phyloP scores from a whole-genome alignment of 2,797 vertebrate species.

The Poecilia wingei region DNA sequence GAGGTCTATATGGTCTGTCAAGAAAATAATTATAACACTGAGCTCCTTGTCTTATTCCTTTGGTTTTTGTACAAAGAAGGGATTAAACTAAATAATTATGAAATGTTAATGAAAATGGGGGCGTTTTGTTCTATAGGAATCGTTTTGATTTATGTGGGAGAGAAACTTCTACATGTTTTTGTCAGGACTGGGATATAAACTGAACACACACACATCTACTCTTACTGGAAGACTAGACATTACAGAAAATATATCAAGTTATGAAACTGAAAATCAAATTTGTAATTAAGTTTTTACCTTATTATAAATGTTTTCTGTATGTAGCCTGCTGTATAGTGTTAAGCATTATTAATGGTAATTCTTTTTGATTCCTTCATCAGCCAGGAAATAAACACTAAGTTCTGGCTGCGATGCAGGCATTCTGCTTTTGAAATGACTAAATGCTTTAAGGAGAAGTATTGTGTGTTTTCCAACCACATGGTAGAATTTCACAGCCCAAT shows the following conservation, averaged over 20 bases:
- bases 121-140: not conserved
- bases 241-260: not conserved
- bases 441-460: not conserved
- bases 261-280: not conserved
- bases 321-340: too few species aligned
- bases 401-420: not conserved
- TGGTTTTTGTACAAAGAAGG: not conserved
- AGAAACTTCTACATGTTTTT: not conserved
- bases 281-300: not conserved
- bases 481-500: too few species aligned
- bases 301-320: too few species aligned
- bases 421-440: not conserved
- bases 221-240: not conserved
- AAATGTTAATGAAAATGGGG: conserved; percentile 5
- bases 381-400: not conserved
- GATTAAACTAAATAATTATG: conserved; percentile 7
- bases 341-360: too few species aligned
- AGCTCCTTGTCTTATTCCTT: not conserved
- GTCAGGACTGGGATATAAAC: not conserved
- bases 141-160: not conserved
- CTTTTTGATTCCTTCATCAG: too few species aligned
- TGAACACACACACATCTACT: not conserved
- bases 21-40: conserved; percentile 4
- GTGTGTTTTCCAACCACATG: too few species aligned
- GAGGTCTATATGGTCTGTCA: conserved; percentile 3